Percentiles rank a stretch among this genome's conserved stretches.
Evolutionary conservation across 2,113 vertebrate genomes (phyloP).

Genomic region (Podilymbus podiceps): DNA sequence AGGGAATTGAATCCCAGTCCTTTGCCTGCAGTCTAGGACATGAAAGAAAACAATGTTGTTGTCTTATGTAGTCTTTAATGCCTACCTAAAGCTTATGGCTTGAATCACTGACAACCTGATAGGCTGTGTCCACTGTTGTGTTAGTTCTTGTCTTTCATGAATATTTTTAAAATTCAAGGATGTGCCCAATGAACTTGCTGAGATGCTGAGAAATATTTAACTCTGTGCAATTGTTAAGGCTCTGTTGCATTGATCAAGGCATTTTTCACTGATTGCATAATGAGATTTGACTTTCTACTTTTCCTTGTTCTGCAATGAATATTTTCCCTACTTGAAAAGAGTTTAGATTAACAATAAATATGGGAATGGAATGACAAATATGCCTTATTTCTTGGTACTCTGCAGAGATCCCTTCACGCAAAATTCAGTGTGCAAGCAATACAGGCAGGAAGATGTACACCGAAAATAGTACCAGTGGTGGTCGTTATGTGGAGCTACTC

Average conservation of each 20-base stretch:
- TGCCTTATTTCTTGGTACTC: not conserved
- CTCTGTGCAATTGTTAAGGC: not conserved
- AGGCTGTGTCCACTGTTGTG: not conserved
- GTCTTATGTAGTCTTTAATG: not conserved
- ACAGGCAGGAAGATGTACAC: not conserved
- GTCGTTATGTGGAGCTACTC: not conserved
- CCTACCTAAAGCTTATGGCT: not conserved
- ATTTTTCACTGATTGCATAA: not conserved
- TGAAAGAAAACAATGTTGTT: not conserved
- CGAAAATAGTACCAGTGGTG: not conserved
- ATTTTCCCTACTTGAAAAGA: not conserved
- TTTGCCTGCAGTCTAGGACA: not conserved
- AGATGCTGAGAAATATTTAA: not conserved
- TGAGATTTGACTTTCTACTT: not conserved
- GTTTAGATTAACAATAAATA: not conserved
- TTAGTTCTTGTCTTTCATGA: not conserved
- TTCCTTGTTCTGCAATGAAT: not conserved
- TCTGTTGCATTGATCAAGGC: not conserved
- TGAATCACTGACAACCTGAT: not conserved
- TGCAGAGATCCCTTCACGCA: not conserved
- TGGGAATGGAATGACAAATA: not conserved
- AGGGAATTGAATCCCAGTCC: not conserved
- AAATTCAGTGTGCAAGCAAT: not conserved
- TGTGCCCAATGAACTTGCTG: not conserved
- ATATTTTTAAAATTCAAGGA: not conserved